Base-by-base conservation (phyloP, 1,140 invertebrate species). In the Geopemphigus sp. region DNA sequence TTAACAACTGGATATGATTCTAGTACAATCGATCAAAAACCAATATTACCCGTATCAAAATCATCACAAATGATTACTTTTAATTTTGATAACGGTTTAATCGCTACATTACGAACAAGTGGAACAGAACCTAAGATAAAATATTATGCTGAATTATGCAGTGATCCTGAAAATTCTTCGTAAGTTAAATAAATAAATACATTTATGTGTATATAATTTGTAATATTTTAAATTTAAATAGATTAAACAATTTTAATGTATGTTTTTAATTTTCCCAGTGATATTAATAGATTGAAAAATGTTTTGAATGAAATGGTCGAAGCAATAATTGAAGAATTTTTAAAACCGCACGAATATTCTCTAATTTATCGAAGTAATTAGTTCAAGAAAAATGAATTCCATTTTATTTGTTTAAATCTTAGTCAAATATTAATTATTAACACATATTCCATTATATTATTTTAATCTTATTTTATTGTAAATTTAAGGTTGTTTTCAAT, bases 101-200 rank as follows among this genome's bases (percentile, higher is more conserved):
- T 94, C 12, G 88, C 92, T 0, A 98, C 96, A 0, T 86, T 99
- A 12, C 90, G 98, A 82, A 98, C 97, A 0, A 98, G 96, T 87
- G 98, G 98, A 24, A 99, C 98, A 0, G 98, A 99, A 86, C 98
- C 98, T 22, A 99, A 99, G 87, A 90, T 98, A 80, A 98, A 98
- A 87, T 98, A 98, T 86, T 99, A 99, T 86, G 94, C 94, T 1
- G 97, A 99, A 87, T 88, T 97, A 61, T 92, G 92, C 83, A 91
- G 91, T 82, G 84, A 87, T 22, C 90, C 92, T 1, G 87, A 88
- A 57, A 85, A 91, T 82, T 87, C 86, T 91, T 91, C 86, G 88
- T 88, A 87, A 82, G 80, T 80, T 80, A 15, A 26, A 53, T 70
- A 26, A 19, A 53, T 17, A 2, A 32, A 63, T 32, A n/a, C 8